Evolutionary conservation across 2,113 vertebrate species (phyloP), one percentile per base, ranked within the genome.

Genomic region (Atrichornis clamosus): DNA sequence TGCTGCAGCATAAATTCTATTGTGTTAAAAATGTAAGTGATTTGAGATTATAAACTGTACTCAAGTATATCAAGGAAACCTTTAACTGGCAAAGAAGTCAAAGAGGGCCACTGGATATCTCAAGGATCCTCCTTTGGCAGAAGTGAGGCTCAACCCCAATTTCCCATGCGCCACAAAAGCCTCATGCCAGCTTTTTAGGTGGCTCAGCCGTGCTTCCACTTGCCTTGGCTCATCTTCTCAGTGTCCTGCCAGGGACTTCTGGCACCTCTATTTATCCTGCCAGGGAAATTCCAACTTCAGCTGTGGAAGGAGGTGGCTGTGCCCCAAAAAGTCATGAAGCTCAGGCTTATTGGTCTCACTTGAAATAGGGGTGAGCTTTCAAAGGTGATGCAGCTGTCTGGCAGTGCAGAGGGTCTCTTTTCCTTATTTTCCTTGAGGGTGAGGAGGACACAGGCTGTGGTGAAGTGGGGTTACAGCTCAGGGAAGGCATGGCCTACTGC

Each of bases 241-340:
- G 53, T 39, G 87, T 69, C 35, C 79, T 83, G 79, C 70, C 79
- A 76, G 37, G 46, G 63, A 73, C 35, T 76, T 63, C 41, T 69
- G 87, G 87, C 79, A 76, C 52, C 69, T 62, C 37, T 85, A 7
- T 58, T 90, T 69, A 84, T 88, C 49, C 90, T 96, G 78, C 83
- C 90, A 94, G 67, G 59, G 83, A 93, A 93, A 94, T 93, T 95
- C 67, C 92, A 93, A 27, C 52, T 84, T 84, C 87, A 93, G 75
- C 53, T 90, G 53, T 33, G 76, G 75, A 60, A 95, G 46, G 16
- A 73, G 53, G 46, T 91, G 53, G 41, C 92, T 88, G 28, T 58
- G n/a, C 85, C 58, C 67, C 82, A 90, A 64, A 67, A 76, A 65
- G 18, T 1, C 78, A 28, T 7, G 70, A 73, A 65, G 16, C 63